A percentile compares a stretch with the other conserved stretches of the same genome.
Evolutionary conservation across 2,797 vertebrate genomes (phyloP).

Genomic region (Podarcis lilfordi): DNA sequence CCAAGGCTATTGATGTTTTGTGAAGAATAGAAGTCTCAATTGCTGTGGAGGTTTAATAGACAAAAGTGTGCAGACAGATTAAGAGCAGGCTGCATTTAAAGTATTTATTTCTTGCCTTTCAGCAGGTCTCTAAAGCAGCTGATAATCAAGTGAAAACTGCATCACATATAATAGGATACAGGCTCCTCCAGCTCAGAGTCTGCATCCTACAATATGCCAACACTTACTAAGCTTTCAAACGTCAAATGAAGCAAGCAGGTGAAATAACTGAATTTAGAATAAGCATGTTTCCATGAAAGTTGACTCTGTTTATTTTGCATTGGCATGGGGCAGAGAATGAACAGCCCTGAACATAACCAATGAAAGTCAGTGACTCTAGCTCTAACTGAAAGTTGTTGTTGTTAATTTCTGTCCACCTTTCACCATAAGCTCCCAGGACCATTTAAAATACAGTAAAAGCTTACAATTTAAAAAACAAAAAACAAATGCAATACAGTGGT

Average conservation of each 20-base stretch:
- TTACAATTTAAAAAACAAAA: no score
- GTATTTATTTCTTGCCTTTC: background rate
- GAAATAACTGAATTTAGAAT: background rate
- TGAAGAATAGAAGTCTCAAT: background rate
- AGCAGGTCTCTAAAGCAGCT: background rate
- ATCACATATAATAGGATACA: background rate
- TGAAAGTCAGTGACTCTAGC: background rate
- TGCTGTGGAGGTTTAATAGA: no score
- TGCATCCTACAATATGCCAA: background rate
- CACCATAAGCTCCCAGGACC: no score
- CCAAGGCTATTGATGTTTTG: background rate
- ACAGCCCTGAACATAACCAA: background rate
- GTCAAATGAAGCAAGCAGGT: fast-evolving
- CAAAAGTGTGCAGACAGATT: no score
- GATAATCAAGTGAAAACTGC: background rate
- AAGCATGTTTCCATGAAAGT: background rate
- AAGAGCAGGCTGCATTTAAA: background rate
- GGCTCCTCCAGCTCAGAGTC: no score
- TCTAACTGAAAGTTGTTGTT: no score
- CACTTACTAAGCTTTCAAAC: background rate
- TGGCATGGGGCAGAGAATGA: background rate
- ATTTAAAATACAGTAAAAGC: no score
- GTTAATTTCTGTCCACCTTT: no score
- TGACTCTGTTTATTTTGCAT: no score
- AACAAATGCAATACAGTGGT: no score